Conservation (phyloP, 2,113 vertebrate species). For the Mesocricetus auratus region DNA sequence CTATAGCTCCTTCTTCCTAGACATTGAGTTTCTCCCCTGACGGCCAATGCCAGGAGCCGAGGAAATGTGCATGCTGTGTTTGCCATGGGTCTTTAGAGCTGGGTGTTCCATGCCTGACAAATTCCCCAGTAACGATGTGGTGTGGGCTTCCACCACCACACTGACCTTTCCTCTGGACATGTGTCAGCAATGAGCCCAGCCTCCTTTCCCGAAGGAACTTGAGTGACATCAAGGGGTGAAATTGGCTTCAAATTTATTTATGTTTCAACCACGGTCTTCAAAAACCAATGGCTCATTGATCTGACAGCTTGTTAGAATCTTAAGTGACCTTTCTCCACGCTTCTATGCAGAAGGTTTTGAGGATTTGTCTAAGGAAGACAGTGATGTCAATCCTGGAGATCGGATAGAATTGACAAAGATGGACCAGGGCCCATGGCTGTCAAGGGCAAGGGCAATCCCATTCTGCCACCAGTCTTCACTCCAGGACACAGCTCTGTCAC, state of each 20-base stretch:
- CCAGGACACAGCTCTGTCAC: neutral
- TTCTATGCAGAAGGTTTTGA: neutral
- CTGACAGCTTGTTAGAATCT: neutral
- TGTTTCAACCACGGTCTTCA: conserved; percentile 32
- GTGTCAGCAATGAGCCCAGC: neutral
- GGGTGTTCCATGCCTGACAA: accelerated
- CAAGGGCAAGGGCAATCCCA: too few relatives aligned
- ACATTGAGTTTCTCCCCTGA: conserved; percentile 5
- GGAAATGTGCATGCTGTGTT: neutral
- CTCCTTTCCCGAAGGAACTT: neutral
- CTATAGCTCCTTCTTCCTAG: conserved; percentile 45
- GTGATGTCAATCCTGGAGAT: neutral
- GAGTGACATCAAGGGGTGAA: neutral
- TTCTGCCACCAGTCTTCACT: accelerated
- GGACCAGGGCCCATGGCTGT: neutral
- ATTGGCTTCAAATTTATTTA: neutral
- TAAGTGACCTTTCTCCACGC: neutral
- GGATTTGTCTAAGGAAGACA: neutral
- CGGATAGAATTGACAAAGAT: neutral
- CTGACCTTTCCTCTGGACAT: neutral
- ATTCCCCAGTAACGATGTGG: neutral
- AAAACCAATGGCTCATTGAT: conserved; percentile 29
- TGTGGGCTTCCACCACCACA: neutral
- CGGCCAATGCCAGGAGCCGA: neutral
- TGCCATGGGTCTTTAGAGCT: neutral